Base-by-base conservation (phyloP, 2,888 invertebrate genomes). In the Isoperla grammatica region DNA sequence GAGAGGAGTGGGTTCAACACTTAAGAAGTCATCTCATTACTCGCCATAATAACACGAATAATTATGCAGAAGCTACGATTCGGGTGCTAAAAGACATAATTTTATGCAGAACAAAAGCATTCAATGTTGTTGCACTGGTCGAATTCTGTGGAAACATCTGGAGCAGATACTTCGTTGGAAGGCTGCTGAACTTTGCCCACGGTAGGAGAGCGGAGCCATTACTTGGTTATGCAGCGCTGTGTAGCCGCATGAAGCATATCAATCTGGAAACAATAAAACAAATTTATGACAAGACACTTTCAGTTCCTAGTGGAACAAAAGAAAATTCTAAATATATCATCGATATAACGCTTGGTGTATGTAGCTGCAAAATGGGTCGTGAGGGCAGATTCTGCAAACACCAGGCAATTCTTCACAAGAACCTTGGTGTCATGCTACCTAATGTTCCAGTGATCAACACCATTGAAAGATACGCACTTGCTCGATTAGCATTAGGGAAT, bases 381-480 rank as follows among this genome's bases (percentile, higher is more conserved):
- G 11, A n/a, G n/a, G 48, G 48, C 11, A n/a, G 1, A 3, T 48
- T 48, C 48, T 48, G 48, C 48, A 48, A 48, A n/a, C 48, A 48
- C n/a, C 48, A 48, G 22, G 48, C 48, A 6, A 5, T 20, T 9
- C 22, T 48, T 4, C 48, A 48, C 23, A 2, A 48, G n/a, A n/a
- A 48, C 2, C n/a, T 48, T 2, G n/a, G 22, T 13, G 22, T 22
- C 2, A 4, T 22, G 22, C 22, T 48, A 4, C 48, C 48, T 1
- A 48, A 48, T 17, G 4, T 48, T 3, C 48, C 48, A 11, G 19
- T 23, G 5, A 22, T 48, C 23, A 12, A 1, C 2, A 2, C 8
- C 2, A 22, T 2, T 12, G 48, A 48, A n/a, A 20, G 48, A 2
- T 48, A 6, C n/a, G 20, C 2, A 6, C 48, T 48, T 3, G 48